Percentiles rank a stretch among this genome's conserved stretches.
These are phyloP conservation scores for Colistium nudipinnis DNA, from an alignment of 2,113 vertebrate genomes.

Conservation along the genomic window DNA sequence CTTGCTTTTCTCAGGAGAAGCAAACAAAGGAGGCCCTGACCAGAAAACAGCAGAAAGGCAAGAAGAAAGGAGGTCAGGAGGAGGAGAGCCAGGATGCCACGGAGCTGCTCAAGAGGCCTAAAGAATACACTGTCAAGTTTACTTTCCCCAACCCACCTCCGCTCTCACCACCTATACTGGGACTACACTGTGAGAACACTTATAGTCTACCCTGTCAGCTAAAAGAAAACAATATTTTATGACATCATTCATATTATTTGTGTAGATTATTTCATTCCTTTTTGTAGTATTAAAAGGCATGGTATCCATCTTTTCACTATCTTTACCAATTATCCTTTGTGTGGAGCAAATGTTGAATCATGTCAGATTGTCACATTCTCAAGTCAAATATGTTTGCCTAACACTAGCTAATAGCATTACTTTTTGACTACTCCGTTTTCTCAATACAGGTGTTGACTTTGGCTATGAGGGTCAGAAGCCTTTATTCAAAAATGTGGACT, in stretches of 20 bases:
- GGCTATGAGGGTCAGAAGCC: constrained; percentile 84
- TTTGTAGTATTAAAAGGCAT: too few relatives aligned
- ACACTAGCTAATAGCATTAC: too few relatives aligned
- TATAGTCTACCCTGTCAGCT: neutral
- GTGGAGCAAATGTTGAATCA: too few relatives aligned
- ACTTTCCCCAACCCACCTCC: constrained; percentile 91
- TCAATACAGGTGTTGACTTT: constrained; percentile 86
- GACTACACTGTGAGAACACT: constrained; percentile 84
- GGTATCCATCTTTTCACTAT: too few relatives aligned
- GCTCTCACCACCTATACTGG: constrained; percentile 90
- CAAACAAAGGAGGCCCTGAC: constrained; percentile 90
- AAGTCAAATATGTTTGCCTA: too few relatives aligned
- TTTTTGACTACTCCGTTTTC: neutral
- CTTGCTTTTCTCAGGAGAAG: constrained; percentile 83
- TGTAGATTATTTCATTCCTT: too few relatives aligned
- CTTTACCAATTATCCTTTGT: too few relatives aligned
- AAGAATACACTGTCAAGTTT: constrained; percentile 92
- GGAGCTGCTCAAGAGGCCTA: constrained; percentile 88
- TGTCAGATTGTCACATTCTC: neutral
- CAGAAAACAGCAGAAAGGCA: constrained; percentile 90
- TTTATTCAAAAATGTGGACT: constrained; percentile 90
- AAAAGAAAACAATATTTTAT: too few relatives aligned
- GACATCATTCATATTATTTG: too few relatives aligned
- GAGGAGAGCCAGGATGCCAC: constrained; percentile 85
- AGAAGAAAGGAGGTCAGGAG: constrained; percentile 86